Percentiles rank a stretch among this genome's conserved stretches.
These are phyloP conservation scores for Aurelia aurita complex sp. Pacific DNA, from an alignment of 30 jellyfish, hydroid and myxozoan species.

Conservation along the genomic window DNA sequence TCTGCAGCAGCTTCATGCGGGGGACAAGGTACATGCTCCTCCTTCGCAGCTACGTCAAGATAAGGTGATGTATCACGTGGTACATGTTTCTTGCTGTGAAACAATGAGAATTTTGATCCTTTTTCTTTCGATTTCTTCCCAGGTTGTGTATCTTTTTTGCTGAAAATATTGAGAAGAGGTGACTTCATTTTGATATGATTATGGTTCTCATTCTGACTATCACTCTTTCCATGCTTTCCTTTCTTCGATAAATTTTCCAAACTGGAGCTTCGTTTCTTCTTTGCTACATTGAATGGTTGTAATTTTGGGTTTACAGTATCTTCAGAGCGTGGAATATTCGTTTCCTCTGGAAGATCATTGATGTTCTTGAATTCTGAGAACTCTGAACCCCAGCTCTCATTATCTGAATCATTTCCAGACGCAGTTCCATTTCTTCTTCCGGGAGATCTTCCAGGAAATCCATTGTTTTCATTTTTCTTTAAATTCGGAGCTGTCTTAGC, in stretches of 20 bases:
- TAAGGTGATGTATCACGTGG: conserved; percentile 21
- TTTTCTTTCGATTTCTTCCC: conserved; percentile 44
- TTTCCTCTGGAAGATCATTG: not conserved
- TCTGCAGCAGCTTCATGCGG: too few relatives aligned
- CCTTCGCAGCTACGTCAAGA: not conserved
- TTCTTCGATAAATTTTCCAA: conserved; percentile 6
- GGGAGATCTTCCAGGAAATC: not conserved
- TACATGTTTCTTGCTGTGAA: conserved; percentile 46
- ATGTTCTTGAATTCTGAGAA: conserved; percentile 43
- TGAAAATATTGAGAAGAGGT: conserved; percentile 56
- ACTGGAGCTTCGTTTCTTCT: not conserved
- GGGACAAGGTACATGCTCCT: too few relatives aligned
- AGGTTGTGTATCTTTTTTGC: conserved; percentile 25
- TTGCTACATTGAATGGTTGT: conserved; percentile 8
- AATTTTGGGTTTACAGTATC: conserved; percentile 32
- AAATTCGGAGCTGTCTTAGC: conserved; percentile 15
- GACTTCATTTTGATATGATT: conserved; percentile 36
- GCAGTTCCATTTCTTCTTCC: not conserved
- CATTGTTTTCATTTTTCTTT: not conserved
- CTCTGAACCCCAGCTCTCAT: conserved; percentile 73
- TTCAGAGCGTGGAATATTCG: not conserved
- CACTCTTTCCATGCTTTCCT: not conserved
- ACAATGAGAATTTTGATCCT: conserved; percentile 34
- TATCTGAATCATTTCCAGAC: conserved; percentile 2
- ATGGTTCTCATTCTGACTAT: not conserved